Base-by-base conservation (phyloP, 2,888 invertebrate species). In the Sinodicranocentrus sp. region DNA sequence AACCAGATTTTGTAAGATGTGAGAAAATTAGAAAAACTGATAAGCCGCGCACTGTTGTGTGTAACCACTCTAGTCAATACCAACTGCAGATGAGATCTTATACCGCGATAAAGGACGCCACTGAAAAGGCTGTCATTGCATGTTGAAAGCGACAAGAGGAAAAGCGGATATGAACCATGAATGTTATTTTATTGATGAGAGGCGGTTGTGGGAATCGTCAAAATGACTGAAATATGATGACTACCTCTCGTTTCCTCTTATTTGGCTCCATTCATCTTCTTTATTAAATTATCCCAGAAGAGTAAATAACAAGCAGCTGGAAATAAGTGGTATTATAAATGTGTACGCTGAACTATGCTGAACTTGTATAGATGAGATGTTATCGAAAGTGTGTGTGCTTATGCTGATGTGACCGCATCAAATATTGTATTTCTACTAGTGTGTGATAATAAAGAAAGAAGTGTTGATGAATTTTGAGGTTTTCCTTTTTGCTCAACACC, bases 271-370 rank as follows among this genome's bases (percentile, higher is more conserved):
- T 70, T 70, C 52, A 67, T 33, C 25, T 3, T 26, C 44, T 70
- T 70, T 70, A 70, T 70, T 70, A 70, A 70, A 70, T 70, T 70
- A 70, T 70, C 68, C 68, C 23, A 52, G 15, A 70, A 43, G 52
- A 52, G 68, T 70, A 70, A 70, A 70, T 70, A 70, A 70, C 52
- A 67, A 67, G 63, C 63, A 63, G 39, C 26, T 63, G 67, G 67
- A 43, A 33, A 61, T 6, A 39, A 39, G 39, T 39, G 13, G 5
- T 48, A 48, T 48, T 48, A 48, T 48, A 13, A 13, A 39, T 13
- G 39, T 39, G 39, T 8, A 39, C 39, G 39, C 48, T 48, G 33
- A 48, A 48, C 15, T 39, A 8, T 39, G 39, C 13, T 39, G 39
- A 8, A 8, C 39, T 39, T 5, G 8, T 44, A 8, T 23, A 25